Evolutionary conservation across 2,888 invertebrate species (phyloP).

Genomic region (Alsophila aescularia): DNA sequence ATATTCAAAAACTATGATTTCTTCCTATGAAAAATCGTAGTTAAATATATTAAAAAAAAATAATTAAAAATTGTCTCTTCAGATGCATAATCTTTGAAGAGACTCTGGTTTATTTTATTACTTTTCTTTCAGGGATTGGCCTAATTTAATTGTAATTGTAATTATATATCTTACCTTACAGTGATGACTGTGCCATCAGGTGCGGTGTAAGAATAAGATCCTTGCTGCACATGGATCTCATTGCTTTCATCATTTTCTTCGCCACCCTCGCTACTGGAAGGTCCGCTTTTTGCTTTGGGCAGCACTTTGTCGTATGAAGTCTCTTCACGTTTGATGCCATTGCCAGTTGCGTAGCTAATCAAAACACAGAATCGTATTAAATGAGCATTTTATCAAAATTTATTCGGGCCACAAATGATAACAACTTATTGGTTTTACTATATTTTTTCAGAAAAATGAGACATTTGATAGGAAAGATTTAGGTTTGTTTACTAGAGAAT

Average conservation of each 20-base stretch:
- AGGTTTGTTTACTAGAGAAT: too few relatives aligned
- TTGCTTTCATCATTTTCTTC: conserved; percentile 83
- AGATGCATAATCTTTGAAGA: too few relatives aligned
- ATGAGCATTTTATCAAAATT: background rate
- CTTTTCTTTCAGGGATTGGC: too few relatives aligned
- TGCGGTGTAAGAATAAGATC: conserved; percentile 88
- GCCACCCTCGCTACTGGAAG: conserved; percentile 74
- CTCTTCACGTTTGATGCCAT: conserved; percentile 91
- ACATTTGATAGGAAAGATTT: too few relatives aligned
- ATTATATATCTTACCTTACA: conserved; percentile 69
- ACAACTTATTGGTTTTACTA: too few relatives aligned
- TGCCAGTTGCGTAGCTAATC: conserved; percentile 89
- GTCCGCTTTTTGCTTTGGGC: conserved; percentile 70
- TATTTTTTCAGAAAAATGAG: too few relatives aligned
- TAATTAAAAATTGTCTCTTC: too few relatives aligned
- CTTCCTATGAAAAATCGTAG: too few relatives aligned
- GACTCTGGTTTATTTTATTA: too few relatives aligned
- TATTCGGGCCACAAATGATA: background rate
- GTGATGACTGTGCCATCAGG: conserved; percentile 88
- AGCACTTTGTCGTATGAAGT: conserved; percentile 87
- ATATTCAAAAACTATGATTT: too few relatives aligned
- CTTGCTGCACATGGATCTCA: conserved; percentile 86
- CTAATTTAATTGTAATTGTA: too few relatives aligned
- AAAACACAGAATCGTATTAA: conserved; percentile 10
- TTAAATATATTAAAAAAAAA: too few relatives aligned